Conservation (phyloP, 2,888 invertebrate genomes). For the Disparrhopalites patrizii region DNA sequence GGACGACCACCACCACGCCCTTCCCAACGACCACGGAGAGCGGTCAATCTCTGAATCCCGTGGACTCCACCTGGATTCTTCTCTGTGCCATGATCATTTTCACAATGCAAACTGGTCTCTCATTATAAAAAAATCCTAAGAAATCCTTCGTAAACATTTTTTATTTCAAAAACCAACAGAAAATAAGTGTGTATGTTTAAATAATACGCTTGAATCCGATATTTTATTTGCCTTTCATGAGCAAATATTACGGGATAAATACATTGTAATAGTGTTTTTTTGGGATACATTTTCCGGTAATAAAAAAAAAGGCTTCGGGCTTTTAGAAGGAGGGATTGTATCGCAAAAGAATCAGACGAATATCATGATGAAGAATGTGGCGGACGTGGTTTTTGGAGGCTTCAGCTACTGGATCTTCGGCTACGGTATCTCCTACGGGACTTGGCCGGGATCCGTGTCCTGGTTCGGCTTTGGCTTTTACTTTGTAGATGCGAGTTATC, state of each 20-base stretch:
- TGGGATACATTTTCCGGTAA: neutral
- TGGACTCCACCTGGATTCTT: slow-evolving; percentile 84
- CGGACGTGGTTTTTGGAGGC: slow-evolving; percentile 55
- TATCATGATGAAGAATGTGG: slow-evolving; percentile 55
- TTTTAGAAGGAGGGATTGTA: slow-evolving; percentile 53
- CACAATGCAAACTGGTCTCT: slow-evolving; percentile 83
- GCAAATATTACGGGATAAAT: too few species aligned
- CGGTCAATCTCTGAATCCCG: slow-evolving; percentile 60
- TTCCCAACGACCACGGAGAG: neutral
- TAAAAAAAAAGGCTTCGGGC: slow-evolving; percentile 51
- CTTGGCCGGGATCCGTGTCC: slow-evolving; percentile 49
- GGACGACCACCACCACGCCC: neutral
- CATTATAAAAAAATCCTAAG: neutral
- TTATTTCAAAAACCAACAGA: too few species aligned
- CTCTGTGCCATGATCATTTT: slow-evolving; percentile 86
- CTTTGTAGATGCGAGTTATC: slow-evolving; percentile 50
- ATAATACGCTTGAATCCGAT: too few species aligned
- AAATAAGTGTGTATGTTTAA: too few species aligned
- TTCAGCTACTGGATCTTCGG: slow-evolving; percentile 55
- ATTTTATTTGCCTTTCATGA: neutral
- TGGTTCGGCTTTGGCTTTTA: slow-evolving; percentile 53
- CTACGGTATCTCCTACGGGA: slow-evolving; percentile 48
- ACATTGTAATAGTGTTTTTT: too few species aligned
- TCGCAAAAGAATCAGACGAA: slow-evolving; percentile 52
- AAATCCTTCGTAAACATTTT: neutral